phyloP scores from a whole-genome alignment of 2,888 invertebrate species.

The Sclerodermus sp. region DNA sequence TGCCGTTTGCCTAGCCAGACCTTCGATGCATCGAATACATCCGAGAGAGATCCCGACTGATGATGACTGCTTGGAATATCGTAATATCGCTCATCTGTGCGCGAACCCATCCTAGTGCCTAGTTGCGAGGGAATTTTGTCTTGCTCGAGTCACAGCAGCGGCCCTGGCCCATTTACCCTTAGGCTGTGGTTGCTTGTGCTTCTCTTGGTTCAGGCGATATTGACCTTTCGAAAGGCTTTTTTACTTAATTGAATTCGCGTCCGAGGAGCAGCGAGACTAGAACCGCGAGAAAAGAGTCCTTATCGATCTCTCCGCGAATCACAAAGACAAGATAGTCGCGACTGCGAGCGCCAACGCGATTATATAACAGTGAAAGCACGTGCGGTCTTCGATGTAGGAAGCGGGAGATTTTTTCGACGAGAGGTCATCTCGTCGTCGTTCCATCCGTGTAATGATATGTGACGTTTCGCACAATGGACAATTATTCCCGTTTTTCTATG shows the following conservation, averaged over 20 bases:
- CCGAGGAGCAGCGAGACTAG: background rate
- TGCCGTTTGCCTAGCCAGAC: constrained; percentile 46
- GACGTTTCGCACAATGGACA: background rate
- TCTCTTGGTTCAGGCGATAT: constrained; percentile 19
- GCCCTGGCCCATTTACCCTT: constrained; percentile 48
- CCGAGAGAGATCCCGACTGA: constrained; percentile 30
- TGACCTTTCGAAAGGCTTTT: constrained; percentile 27
- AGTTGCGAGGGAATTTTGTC: constrained; percentile 32
- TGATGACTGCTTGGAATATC: constrained; percentile 35
- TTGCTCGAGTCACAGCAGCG: constrained; percentile 31
- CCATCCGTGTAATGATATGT: background rate
- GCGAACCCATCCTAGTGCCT: constrained; percentile 11
- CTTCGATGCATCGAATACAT: constrained; percentile 49
- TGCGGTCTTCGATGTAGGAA: background rate
- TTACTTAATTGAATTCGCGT: too few species aligned
- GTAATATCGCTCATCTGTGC: constrained; percentile 39
- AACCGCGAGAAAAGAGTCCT: background rate
- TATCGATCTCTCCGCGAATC: background rate
- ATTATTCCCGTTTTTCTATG: background rate
- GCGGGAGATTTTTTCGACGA: background rate
- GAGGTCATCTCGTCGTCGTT: background rate
- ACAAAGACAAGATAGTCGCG: background rate
- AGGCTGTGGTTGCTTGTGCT: too few species aligned
- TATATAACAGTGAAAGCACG: background rate
- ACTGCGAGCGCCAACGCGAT: background rate